These are phyloP conservation scores for Brachyptera risi DNA, from an alignment of 2,888 invertebrate genomes.

Conservation along the genomic window DNA sequence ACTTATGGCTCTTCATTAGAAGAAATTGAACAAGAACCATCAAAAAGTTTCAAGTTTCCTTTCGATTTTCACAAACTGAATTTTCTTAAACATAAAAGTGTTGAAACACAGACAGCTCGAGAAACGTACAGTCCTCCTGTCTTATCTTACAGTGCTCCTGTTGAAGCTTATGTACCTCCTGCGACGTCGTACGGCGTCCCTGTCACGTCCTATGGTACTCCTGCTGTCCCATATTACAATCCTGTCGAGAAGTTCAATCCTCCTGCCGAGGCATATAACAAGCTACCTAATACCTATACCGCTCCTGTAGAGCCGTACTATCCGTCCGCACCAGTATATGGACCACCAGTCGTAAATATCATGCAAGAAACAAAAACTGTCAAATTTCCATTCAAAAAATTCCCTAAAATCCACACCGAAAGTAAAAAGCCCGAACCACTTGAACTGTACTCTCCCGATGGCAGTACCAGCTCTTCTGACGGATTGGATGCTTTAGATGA, in stretches of 20 bases:
- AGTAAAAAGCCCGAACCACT: neutral
- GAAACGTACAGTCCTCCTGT: neutral
- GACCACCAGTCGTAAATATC: neutral
- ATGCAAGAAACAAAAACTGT: neutral
- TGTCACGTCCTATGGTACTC: slow-evolving; percentile 11
- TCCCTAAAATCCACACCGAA: neutral
- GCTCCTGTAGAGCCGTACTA: neutral
- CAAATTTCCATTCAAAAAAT: slow-evolving; percentile 14
- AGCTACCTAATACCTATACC: neutral
- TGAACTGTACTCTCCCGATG: slow-evolving; percentile 5
- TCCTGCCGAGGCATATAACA: neutral
- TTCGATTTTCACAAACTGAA: slow-evolving; percentile 5
- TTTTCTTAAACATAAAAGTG: neutral
- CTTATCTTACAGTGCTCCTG: neutral
- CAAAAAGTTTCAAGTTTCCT: slow-evolving; percentile 3
- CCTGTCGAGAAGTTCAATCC: neutral
- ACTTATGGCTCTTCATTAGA: slow-evolving; percentile 17
- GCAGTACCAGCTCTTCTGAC: neutral
- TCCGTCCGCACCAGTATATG: neutral
- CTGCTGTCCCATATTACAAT: slow-evolving; percentile 4
- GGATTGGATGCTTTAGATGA: slow-evolving; percentile 8
- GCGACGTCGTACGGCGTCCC: slow-evolving; percentile 6
- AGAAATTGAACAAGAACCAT: neutral
- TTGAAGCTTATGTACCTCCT: neutral
- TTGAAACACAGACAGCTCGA: neutral